phyloP scores from a whole-genome alignment of 2,888 invertebrate species.

The Pammene fasciana region DNA sequence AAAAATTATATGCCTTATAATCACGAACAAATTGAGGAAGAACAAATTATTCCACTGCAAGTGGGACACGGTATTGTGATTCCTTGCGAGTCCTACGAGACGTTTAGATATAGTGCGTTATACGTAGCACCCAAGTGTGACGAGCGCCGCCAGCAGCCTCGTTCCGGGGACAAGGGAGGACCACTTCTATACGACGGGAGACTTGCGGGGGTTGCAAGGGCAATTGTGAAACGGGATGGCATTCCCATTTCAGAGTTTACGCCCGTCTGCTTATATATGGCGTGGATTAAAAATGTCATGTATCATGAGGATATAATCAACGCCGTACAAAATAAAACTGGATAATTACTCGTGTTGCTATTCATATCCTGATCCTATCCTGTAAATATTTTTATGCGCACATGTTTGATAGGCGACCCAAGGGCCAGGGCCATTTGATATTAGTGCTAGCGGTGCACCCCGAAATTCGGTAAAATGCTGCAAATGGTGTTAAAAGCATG shows the following conservation, averaged over 20 bases:
- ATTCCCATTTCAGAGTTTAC: not conserved
- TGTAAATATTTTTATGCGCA: too few species aligned
- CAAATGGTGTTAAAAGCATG: too few species aligned
- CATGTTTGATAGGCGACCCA: too few species aligned
- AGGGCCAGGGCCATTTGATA: too few species aligned
- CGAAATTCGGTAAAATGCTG: too few species aligned
- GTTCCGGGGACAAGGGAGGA: not conserved
- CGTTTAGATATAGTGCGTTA: not conserved
- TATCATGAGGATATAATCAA: too few species aligned
- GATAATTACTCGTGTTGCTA: too few species aligned
- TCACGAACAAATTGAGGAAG: not conserved
- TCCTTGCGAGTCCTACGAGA: not conserved
- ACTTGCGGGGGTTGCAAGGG: not conserved
- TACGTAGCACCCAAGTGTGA: not conserved
- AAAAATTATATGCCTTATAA: not conserved
- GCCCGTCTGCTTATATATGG: not conserved
- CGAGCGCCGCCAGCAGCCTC: not conserved
- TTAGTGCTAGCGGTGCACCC: too few species aligned
- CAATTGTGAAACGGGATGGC: too few species aligned
- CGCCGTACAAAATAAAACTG: too few species aligned
- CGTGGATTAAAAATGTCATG: not conserved
- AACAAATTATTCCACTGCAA: not conserved
- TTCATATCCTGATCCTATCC: too few species aligned
- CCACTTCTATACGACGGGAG: not conserved
- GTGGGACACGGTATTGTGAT: not conserved